phyloP scores from a whole-genome alignment of 2,113 vertebrate species.

The Corythornis madagascariensis region DNA sequence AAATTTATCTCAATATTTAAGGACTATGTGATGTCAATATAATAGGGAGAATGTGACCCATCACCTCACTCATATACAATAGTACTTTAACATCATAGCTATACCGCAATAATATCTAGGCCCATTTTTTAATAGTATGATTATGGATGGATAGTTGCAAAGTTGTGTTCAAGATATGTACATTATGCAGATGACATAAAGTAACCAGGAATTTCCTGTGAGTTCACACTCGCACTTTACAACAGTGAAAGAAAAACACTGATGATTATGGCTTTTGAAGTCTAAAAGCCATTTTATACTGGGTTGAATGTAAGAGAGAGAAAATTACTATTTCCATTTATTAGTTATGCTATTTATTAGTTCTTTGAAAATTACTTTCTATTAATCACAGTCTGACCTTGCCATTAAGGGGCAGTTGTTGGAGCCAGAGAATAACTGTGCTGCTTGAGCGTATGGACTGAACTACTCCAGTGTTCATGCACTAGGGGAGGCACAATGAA shows the following conservation, averaged over 20 bases:
- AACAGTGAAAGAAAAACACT: not conserved
- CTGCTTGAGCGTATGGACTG: not conserved
- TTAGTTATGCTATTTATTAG: constrained; percentile 49
- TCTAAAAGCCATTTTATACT: constrained; percentile 34
- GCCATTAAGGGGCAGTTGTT: constrained; percentile 47
- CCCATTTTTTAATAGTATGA: not conserved
- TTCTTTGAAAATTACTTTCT: constrained; percentile 56
- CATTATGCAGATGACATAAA: not conserved
- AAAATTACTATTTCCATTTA: not conserved
- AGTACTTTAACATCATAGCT: not conserved
- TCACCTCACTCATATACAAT: not conserved
- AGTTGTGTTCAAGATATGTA: not conserved
- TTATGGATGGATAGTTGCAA: not conserved
- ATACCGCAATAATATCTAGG: too few relatives aligned
- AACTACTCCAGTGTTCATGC: constrained; percentile 10
- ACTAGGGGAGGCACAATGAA: constrained; percentile 57
- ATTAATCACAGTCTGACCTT: constrained; percentile 69
- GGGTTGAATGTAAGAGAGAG: not conserved
- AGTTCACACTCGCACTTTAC: not conserved
- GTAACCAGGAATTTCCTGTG: not conserved
- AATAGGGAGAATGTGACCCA: not conserved
- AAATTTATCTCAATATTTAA: not conserved
- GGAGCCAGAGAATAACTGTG: constrained; percentile 44
- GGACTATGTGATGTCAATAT: not conserved
- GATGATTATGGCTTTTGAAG: constrained; percentile 11